Evolutionary conservation across 64 coral and sea anemone species (phyloP), one percentile per base, ranked within the genome.

Genomic region (Stichodactyla helianthus): DNA sequence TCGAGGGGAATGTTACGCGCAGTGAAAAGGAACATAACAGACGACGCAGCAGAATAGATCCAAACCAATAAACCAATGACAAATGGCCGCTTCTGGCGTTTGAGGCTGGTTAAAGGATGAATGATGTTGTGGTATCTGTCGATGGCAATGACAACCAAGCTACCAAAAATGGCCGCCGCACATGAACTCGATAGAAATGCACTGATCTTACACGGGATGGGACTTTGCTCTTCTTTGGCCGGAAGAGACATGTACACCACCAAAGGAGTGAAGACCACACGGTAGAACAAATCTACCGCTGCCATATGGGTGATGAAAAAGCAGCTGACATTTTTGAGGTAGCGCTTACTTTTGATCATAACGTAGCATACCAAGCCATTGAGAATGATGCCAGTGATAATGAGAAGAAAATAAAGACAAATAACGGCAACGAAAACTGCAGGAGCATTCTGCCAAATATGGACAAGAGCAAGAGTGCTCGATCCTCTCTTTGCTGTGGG

Each of bases 301-400:
- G 82, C 83, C 50, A 93, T 61, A 52, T 93, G 91, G 22, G 82
- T 80, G 26, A 93, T 93, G 52, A 93, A 89, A 35, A 93, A 68
- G 35, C 87, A 88, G 10, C 84, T 87, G 23, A 77, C 25, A 53
- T 59, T 89, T 57, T 85, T 93, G 22, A 56, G 82, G 70, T 80
- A 85, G 16, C 80, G 82, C 57, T 85, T 88, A 28, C 82, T 53
- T 0, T 86, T 78, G 16, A 85, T 23, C 91, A 93, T 93, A 2
- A 93, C 86, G 14, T 79, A 52, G n/a, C 81, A 93, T 50, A 93
- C 79, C 10, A 84, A 50, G 0, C 12, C 50, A 84, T 93, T 93
- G 12, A 79, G 54, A 17, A 82, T 12, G 31, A 93, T 85, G 27
- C 87, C 92, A 50, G 86, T 7, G 3, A 93, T 10, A 56, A 93